Conservation (phyloP, 2,113 vertebrate genomes). For the Daboia siamensis region DNA sequence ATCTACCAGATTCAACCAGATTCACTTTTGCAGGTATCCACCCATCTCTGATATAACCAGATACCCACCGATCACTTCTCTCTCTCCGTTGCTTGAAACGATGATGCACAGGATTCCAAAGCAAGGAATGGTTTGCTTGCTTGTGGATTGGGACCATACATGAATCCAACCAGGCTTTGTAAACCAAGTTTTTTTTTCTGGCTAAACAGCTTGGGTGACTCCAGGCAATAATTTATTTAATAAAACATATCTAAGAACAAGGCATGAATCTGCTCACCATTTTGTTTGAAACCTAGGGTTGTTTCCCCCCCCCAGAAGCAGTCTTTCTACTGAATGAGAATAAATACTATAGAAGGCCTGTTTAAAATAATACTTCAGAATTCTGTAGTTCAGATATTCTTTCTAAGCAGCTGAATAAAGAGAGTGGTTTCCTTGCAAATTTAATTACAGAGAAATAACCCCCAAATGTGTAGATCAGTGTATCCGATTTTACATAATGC, state of each 20-base stretch:
- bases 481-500: slow-evolving; percentile 26
- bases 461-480: not conserved
- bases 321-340: not conserved
- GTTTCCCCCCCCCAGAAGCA: not conserved
- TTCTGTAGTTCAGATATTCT: not conserved
- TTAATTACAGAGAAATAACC: slow-evolving; percentile 31
- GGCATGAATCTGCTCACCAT: not conserved
- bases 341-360: not conserved
- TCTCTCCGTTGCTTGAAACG: not conserved
- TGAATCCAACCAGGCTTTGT: not conserved
- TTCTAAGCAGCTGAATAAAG: not conserved
- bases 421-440: not conserved
- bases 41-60: not conserved
- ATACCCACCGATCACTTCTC: too few relatives aligned
- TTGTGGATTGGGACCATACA: not conserved
- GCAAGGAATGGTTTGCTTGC: not conserved
- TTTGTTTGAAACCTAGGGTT: not conserved
- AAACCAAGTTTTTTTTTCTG: not conserved
- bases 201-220: not conserved
- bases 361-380: not conserved
- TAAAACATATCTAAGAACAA: not conserved
- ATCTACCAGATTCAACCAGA: not conserved
- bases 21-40: not conserved
- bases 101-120: not conserved
- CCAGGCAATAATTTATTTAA: not conserved